Evolutionary conservation across 2,797 vertebrate species (phyloP).

Genomic region (Sternarchorhynchus goeldii): DNA sequence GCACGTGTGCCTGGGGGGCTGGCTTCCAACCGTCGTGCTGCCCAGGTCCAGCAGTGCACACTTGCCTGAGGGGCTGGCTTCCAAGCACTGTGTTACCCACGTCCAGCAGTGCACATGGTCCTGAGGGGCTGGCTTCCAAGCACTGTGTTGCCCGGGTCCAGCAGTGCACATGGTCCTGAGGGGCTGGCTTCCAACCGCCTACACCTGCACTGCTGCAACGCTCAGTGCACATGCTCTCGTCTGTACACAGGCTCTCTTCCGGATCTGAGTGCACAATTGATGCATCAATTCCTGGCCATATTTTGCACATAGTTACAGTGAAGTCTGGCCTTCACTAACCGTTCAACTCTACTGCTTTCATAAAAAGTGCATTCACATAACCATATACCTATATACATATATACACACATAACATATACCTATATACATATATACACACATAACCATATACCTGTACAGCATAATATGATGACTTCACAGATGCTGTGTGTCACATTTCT

Average conservation of each 20-base stretch:
- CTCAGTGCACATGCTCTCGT: constrained; percentile 14
- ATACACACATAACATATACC: background rate
- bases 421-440: background rate
- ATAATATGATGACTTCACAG: background rate
- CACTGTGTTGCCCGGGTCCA: background rate
- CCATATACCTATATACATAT: background rate
- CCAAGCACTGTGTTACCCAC: background rate
- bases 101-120: background rate
- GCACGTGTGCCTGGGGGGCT: background rate
- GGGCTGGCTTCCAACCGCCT: constrained; percentile 6
- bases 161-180: background rate
- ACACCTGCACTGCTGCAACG: constrained; percentile 45
- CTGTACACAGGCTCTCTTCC: background rate
- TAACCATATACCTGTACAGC: background rate
- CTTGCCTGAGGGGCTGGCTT: background rate
- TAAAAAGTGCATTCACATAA: background rate
- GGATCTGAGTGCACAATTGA: constrained; percentile 3
- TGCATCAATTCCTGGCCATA: background rate
- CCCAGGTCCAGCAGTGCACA: background rate
- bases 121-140: background rate
- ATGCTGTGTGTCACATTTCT: background rate
- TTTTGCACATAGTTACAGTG: background rate
- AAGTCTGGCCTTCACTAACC: background rate
- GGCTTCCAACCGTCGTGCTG: background rate
- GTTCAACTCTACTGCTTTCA: background rate